Percentiles rank a stretch among this genome's conserved stretches.
phyloP scores from a whole-genome alignment of 2,113 vertebrate species.

The Scortum barcoo region DNA sequence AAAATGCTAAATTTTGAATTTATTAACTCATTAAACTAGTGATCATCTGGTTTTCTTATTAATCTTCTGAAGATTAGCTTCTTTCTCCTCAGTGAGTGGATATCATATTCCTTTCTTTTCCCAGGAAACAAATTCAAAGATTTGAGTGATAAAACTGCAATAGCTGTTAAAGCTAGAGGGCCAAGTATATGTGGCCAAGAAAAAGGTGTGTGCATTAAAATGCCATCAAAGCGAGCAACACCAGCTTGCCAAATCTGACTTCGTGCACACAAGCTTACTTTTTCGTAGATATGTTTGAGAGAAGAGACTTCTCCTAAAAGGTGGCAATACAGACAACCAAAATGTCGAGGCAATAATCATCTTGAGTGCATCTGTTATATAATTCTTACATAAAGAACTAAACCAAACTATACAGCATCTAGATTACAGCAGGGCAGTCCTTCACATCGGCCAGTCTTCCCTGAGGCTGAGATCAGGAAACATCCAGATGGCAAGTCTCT shows the following conservation, averaged over 20 bases:
- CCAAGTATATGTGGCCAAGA: background rate
- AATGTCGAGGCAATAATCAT: conserved; percentile 36
- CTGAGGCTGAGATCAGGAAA: conserved; percentile 59
- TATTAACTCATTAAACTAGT: conserved; percentile 10
- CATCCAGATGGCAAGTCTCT: conserved; percentile 55
- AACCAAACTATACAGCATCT: conserved; percentile 45
- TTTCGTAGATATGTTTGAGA: background rate
- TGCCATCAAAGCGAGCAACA: background rate
- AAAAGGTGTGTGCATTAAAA: conserved; percentile 15
- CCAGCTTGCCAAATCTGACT: conserved; percentile 11
- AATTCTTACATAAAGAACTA: conserved; percentile 64
- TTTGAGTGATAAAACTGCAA: background rate
- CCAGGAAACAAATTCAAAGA: background rate
- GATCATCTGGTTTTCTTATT: background rate
- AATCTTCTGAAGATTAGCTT: background rate
- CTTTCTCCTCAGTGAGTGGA: background rate
- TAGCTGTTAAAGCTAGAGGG: background rate
- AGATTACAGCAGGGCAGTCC: conserved; percentile 33
- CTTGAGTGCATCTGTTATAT: conserved; percentile 53
- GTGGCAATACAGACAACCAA: conserved; percentile 25
- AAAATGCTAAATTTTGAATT: conserved; percentile 4
- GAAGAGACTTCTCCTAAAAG: background rate
- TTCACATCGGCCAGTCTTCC: conserved; percentile 47
- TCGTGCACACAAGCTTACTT: background rate
- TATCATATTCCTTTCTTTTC: background rate